Conservation (phyloP, 23 tunicate species). For the Trididemnum clinides region DNA sequence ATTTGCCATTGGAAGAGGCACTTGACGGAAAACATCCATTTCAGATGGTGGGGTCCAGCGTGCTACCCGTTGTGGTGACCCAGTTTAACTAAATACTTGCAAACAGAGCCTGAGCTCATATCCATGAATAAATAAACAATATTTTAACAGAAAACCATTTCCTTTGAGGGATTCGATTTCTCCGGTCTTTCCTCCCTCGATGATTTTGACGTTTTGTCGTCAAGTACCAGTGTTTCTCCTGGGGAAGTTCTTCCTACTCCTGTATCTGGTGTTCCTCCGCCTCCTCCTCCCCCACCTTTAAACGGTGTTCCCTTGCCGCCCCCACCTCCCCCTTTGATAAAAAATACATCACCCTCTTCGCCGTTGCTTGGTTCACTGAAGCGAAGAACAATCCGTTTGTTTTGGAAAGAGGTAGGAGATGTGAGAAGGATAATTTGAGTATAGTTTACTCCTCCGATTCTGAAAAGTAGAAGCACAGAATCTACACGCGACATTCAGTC, state of each 20-base stretch:
- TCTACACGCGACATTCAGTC: no score
- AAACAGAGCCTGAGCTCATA: no score
- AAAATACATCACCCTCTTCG: constrained; percentile 40
- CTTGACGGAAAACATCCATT: no score
- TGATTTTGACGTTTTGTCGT: constrained; percentile 49
- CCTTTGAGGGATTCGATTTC: constrained; percentile 89
- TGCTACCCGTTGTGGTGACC: no score
- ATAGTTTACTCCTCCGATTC: no score
- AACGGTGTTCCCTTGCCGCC: constrained; percentile 53
- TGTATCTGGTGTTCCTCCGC: constrained; percentile 37
- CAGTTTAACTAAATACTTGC: no score
- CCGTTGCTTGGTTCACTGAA: constrained; percentile 9
- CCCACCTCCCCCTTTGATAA: constrained; percentile 50
- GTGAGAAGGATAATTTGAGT: no score
- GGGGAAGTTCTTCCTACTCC: constrained; percentile 40
- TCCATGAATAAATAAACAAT: no score
- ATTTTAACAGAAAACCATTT: constrained; percentile 50
- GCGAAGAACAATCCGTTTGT: constrained; percentile 81
- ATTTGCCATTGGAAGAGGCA: no score
- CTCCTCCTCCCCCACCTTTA: constrained; percentile 66
- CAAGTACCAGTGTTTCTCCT: neutral
- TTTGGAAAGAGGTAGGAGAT: constrained; percentile 89
- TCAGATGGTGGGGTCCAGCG: no score
- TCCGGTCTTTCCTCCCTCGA: constrained; percentile 68
- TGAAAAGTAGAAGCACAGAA: no score